These are phyloP conservation scores for Rhimphoctona megacephalus DNA, from an alignment of 2,888 invertebrate genomes.

Conservation along the genomic window DNA sequence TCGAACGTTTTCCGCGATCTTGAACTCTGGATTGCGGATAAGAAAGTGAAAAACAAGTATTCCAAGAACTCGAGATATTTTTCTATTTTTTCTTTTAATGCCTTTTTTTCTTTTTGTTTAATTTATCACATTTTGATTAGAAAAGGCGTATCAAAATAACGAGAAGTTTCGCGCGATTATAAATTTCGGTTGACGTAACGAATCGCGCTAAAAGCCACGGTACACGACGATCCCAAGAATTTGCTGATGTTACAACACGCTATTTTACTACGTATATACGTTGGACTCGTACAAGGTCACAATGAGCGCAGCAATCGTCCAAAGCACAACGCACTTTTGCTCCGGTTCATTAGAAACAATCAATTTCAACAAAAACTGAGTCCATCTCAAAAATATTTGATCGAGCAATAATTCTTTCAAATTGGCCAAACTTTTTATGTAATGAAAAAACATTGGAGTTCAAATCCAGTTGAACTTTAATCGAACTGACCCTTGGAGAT, in stretches of 20 bases:
- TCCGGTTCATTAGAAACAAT: constrained; percentile 28
- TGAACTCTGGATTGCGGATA: constrained; percentile 52
- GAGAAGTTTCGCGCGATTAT: constrained; percentile 40
- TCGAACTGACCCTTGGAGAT: neutral
- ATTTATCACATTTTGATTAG: neutral
- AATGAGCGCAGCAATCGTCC: constrained; percentile 13
- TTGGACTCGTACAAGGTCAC: constrained; percentile 27
- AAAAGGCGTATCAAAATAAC: neutral
- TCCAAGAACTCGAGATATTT: constrained; percentile 23
- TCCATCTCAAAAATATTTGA: neutral
- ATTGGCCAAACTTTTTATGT: neutral
- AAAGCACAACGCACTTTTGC: constrained; percentile 42
- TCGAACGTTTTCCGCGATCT: constrained; percentile 41
- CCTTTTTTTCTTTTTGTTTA: neutral
- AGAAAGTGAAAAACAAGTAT: constrained; percentile 8
- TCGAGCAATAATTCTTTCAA: neutral
- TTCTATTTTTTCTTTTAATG: neutral
- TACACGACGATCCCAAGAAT: constrained; percentile 39
- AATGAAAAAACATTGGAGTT: neutral
- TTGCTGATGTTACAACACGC: constrained; percentile 48
- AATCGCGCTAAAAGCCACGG: constrained; percentile 42
- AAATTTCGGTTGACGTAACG: constrained; percentile 49
- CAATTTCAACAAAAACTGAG: neutral
- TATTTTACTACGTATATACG: constrained; percentile 15
- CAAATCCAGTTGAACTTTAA: neutral